These are phyloP conservation scores for Zaprionus lachaisei DNA, from an alignment of 1,140 invertebrate species.

Conservation along the genomic window DNA sequence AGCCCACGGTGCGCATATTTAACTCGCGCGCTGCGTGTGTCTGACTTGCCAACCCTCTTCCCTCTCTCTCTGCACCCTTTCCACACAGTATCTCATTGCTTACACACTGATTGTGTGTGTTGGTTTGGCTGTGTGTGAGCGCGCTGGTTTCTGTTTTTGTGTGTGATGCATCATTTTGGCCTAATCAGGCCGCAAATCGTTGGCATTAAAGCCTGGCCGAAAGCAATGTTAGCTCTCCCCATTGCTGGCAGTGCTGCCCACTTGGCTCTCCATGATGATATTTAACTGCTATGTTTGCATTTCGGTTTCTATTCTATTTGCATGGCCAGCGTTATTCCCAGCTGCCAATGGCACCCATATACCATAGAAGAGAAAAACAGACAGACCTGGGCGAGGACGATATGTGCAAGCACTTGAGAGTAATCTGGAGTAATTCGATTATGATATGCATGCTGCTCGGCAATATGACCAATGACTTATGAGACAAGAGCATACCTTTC, in stretches of 20 bases:
- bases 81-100: constrained; percentile 24
- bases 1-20: constrained; percentile 77
- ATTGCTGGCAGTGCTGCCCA: constrained; percentile 41
- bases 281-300: constrained; percentile 70
- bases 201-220: constrained; percentile 71
- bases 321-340: constrained; percentile 16
- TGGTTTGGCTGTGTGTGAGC: background rate
- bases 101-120: constrained; percentile 20
- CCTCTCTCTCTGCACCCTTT: background rate
- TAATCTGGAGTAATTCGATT: constrained; percentile 28
- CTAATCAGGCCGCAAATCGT: constrained; percentile 78
- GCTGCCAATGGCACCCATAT: constrained; percentile 1
- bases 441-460: background rate
- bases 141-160: constrained; percentile 32
- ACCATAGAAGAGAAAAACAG: background rate
- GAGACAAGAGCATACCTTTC: no score
- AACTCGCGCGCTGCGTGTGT: constrained; percentile 74
- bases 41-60: constrained; percentile 11
- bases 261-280: constrained; percentile 63
- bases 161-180: constrained; percentile 79
- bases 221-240: constrained; percentile 64
- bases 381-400: background rate
- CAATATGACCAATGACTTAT: background rate
- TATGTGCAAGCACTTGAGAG: constrained; percentile 24
- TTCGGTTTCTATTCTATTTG: constrained; percentile 60